Percentiles rank a stretch among this genome's conserved stretches.
These are phyloP conservation scores for Lithosia quadra DNA, from an alignment of 2,888 invertebrate genomes.

Conservation along the genomic window DNA sequence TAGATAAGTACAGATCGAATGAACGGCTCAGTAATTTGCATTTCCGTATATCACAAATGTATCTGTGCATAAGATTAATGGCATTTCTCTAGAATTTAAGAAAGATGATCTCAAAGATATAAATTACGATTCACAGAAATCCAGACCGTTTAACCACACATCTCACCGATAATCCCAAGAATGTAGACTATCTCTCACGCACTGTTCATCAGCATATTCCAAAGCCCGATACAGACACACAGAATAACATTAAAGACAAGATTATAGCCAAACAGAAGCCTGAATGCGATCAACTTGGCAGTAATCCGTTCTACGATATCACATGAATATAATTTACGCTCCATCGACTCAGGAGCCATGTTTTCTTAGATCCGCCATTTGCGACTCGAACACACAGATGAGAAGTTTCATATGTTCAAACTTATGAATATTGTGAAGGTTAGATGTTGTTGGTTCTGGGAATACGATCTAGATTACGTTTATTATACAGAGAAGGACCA, in stretches of 20 bases:
- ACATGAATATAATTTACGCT: conserved; percentile 66
- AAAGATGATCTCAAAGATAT: not conserved
- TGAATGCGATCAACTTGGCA: conserved; percentile 46
- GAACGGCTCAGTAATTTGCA: not conserved
- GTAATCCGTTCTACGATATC: conserved; percentile 53
- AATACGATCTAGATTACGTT: no score
- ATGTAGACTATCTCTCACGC: conserved; percentile 7
- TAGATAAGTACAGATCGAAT: not conserved
- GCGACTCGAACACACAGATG: conserved; percentile 31
- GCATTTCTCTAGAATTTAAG: not conserved
- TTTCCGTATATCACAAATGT: not conserved
- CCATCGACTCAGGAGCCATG: conserved; percentile 59
- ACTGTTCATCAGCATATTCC: conserved; percentile 27
- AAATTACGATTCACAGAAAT: not conserved
- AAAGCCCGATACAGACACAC: conserved; percentile 16
- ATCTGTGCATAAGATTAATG: not conserved
- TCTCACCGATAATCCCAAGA: not conserved
- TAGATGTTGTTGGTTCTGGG: no score
- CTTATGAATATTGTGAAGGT: not conserved
- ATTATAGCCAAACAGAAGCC: conserved; percentile 48
- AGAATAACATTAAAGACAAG: conserved; percentile 45
- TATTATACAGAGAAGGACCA: no score
- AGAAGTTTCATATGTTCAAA: not conserved
- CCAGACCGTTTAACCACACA: not conserved
- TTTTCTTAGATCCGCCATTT: conserved; percentile 59